Base-by-base conservation (phyloP, 1,140 invertebrate species). In the Diuraphis noxia region DNA sequence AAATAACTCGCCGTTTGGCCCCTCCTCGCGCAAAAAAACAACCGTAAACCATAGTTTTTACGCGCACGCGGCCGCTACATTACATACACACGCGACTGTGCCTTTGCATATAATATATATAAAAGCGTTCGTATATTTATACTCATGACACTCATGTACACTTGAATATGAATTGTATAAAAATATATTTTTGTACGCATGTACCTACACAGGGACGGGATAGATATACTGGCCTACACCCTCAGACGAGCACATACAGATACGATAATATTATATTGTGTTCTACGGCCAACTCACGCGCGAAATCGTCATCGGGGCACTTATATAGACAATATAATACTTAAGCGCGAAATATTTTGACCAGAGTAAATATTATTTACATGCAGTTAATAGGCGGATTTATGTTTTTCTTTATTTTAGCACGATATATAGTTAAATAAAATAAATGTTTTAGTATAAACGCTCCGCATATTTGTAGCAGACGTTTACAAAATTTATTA, bases 1-100 rank as follows among this genome's bases (percentile, higher is more conserved):
- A 91, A 91, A 91, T 91, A 82, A 91, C 89, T 82, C 38, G 38
- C 49, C 13, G 34, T 52, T 56, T 46, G 30, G 23, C 34, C 43
- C 49, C 77, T 30, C 21, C 36, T 56, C 49, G 25, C 25, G 36
- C 25, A 34, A 34, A 38, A 46, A n/a, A n/a, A n/a, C n/a, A n/a
- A 82, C 36, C 72, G 72, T 90, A 91, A 91, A 91, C 19, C n/a
- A 91, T 82, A 72, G 56, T 63, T 63, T 63, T 30, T 63, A 52
- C 72, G 34, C n/a, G 21, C 19, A 19, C 25, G 84, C 30, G 34
- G 10, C n/a, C n/a, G n/a, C n/a, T n/a, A n/a, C n/a, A n/a, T n/a
- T n/a, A n/a, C n/a, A n/a, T n/a, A n/a, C n/a, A n/a, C n/a, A n/a
- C n/a, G n/a, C n/a, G n/a, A n/a, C n/a, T n/a, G n/a, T n/a, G 43